These are phyloP conservation scores for Ectemnius continuus DNA, from an alignment of 2,888 invertebrate genomes.

Conservation along the genomic window DNA sequence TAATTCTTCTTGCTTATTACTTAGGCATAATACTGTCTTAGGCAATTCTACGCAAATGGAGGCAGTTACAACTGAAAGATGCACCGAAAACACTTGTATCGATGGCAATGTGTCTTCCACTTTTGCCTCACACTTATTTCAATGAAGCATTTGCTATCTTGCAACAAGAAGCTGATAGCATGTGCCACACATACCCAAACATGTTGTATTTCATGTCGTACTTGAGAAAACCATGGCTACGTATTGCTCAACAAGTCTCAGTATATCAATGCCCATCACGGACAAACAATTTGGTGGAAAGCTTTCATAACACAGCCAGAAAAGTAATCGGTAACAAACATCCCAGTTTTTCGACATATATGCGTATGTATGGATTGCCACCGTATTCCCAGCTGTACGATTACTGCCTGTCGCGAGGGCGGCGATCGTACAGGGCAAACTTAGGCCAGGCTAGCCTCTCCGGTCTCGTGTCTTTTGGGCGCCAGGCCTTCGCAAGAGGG, in stretches of 20 bases:
- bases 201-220: not conserved
- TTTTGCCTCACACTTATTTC: not conserved
- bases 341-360: constrained; percentile 14
- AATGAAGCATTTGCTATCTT: not conserved
- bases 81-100: not conserved
- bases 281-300: constrained; percentile 16
- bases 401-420: no score
- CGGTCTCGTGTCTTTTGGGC: no score
- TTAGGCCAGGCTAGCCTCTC: no score
- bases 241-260: constrained; percentile 6
- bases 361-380: constrained; percentile 10
- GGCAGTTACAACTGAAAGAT: not conserved
- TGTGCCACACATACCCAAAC: not conserved
- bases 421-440: no score
- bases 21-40: no score
- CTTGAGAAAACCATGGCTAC: constrained; percentile 7
- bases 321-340: not conserved
- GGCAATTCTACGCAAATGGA: constrained; percentile 8
- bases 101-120: constrained; percentile 7
- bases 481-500: no score
- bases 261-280: not conserved
- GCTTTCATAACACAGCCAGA: not conserved
- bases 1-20: not conserved
- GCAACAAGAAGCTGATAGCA: constrained; percentile 6
- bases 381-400: no score